A percentile compares a stretch with the other conserved stretches of the same genome.
Evolutionary conservation across 2,888 invertebrate genomes (phyloP).

Genomic region (Drosophila falleni): DNA sequence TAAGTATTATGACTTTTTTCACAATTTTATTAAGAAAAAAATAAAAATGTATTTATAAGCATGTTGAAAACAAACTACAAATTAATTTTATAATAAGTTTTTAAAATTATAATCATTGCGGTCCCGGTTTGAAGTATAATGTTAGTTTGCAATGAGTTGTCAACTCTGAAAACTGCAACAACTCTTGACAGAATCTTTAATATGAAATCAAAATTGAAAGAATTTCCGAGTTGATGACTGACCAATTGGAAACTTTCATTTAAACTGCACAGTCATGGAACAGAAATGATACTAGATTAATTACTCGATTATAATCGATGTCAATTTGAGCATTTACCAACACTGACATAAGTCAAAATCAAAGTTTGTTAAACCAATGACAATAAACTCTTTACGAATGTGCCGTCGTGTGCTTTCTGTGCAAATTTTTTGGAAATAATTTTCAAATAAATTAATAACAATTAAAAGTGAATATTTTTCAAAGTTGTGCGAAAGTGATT

Average conservation of each 20-base stretch:
- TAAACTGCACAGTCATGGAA: neutral
- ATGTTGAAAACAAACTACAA: too few species aligned
- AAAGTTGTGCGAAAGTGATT: neutral
- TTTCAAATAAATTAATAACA: conserved; percentile 6
- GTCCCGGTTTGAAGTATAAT: neutral
- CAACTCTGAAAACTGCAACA: neutral
- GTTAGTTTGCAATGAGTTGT: neutral
- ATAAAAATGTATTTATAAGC: too few species aligned
- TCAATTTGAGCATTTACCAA: neutral
- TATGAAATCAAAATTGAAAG: neutral
- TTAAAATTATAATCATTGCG: too few species aligned
- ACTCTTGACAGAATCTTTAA: too few species aligned
- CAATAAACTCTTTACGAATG: conserved; percentile 17
- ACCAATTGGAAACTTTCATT: neutral
- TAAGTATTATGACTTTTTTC: too few species aligned
- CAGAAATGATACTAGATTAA: neutral
- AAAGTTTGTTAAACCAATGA: neutral
- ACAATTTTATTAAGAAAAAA: too few species aligned
- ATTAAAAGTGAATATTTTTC: conserved; percentile 2
- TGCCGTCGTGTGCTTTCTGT: conserved; percentile 9
- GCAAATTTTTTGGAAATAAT: conserved; percentile 7
- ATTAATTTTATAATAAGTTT: too few species aligned
- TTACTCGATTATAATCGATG: neutral
- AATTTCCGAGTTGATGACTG: neutral
- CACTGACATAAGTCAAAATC: neutral